Conservation (phyloP, 2,113 vertebrate species). For the Formicarius rufipectus region DNA sequence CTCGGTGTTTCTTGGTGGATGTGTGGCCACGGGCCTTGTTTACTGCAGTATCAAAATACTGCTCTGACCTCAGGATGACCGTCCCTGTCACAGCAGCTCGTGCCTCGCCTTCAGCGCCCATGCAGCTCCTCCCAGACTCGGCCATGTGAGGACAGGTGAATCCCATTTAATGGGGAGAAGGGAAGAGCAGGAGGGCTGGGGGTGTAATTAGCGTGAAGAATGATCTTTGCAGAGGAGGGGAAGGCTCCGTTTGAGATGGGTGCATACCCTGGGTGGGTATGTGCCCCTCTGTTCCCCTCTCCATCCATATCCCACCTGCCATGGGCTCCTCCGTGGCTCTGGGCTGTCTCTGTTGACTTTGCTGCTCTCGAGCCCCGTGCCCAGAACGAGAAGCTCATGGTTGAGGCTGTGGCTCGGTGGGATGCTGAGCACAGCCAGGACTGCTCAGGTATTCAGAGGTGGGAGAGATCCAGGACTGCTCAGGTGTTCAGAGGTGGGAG, state of each 20-base stretch:
- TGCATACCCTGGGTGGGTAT: not conserved
- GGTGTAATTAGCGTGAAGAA: not conserved
- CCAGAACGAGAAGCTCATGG: fast-evolving
- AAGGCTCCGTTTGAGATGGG: not conserved
- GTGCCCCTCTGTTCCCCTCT: not conserved
- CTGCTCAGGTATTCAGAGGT: not conserved
- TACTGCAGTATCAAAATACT: not conserved
- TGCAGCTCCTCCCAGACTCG: not conserved
- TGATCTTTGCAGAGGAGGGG: not conserved
- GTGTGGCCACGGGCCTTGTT: not conserved
- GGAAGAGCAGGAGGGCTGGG: not conserved
- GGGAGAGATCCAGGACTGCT: not conserved
- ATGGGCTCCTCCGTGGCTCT: fast-evolving
- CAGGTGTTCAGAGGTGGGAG: not conserved
- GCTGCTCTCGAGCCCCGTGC: not conserved
- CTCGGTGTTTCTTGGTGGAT: not conserved
- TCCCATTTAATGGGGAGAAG: not conserved
- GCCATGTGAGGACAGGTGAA: not conserved
- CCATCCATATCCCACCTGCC: not conserved
- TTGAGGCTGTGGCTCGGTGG: not conserved
- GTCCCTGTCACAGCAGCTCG: not conserved
- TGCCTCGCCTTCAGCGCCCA: fast-evolving
- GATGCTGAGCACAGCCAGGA: fast-evolving
- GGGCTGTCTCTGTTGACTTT: not conserved
- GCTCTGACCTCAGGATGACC: not conserved